A percentile compares a stretch with the other conserved stretches of the same genome.
Conservation (phyloP, 2,888 invertebrate species). For the Capitulum mitella region DNA sequence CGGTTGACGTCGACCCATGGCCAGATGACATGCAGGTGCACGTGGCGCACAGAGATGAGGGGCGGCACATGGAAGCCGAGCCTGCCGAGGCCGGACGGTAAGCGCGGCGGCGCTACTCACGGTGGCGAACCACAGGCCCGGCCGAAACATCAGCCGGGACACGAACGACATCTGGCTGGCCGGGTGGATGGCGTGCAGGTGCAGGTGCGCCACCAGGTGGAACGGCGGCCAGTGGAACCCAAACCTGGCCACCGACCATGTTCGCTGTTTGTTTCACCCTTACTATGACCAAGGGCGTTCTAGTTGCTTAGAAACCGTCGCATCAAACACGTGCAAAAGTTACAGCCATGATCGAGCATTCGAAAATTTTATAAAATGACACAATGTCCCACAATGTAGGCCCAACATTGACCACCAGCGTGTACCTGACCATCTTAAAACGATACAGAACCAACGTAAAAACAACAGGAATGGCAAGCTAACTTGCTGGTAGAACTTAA, state of each 20-base stretch:
- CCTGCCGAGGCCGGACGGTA: constrained; percentile 37
- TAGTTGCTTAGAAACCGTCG: no score
- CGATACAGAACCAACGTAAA: constrained; percentile 49
- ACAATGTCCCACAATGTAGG: no score
- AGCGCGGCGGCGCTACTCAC: constrained; percentile 50
- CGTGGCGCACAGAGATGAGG: constrained; percentile 68
- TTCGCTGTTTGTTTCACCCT: no score
- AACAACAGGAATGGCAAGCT: constrained; percentile 43
- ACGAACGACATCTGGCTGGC: constrained; percentile 62
- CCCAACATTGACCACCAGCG: no score
- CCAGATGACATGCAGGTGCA: constrained; percentile 54
- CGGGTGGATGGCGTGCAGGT: constrained; percentile 78
- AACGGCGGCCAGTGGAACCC: constrained; percentile 93
- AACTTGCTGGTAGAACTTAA: no score
- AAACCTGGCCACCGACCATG: constrained; percentile 49
- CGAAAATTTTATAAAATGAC: no score
- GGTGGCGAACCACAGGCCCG: constrained; percentile 74
- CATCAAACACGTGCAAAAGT: no score
- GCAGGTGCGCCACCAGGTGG: constrained; percentile 69
- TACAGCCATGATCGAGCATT: no score
- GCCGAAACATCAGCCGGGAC: constrained; percentile 58
- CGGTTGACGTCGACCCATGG: neutral
- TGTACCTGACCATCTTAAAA: no score
- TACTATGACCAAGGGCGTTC: no score
- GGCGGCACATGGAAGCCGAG: constrained; percentile 89